A percentile compares a stretch with the other conserved stretches of the same genome.
Evolutionary conservation across 2,797 vertebrate genomes (phyloP).

Genomic region (Myripristis jacobus): DNA sequence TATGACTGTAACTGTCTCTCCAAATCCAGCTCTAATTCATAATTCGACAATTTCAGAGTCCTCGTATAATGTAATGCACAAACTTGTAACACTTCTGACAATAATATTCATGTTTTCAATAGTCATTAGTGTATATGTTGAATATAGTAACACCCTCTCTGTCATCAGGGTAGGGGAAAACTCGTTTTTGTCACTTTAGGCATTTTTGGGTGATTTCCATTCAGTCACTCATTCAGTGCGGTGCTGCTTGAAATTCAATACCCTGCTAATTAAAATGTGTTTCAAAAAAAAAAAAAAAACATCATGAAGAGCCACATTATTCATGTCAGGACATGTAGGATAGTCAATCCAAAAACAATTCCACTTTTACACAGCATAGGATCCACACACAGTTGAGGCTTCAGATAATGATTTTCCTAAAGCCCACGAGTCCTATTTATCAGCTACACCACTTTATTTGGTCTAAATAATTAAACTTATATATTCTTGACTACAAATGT

Average conservation of each 20-base stretch:
- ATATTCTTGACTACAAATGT: constrained; percentile 56
- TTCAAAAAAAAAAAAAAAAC: constrained; percentile 12
- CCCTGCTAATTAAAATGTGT: constrained; percentile 8
- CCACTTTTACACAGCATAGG: not conserved
- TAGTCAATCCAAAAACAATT: not conserved
- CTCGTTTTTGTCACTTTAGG: constrained; percentile 20
- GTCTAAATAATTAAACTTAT: constrained; percentile 55
- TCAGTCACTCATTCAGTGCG: constrained; percentile 15
- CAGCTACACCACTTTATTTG: constrained; percentile 61
- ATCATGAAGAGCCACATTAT: not conserved
- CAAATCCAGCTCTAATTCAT: not conserved
- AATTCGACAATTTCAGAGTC: not conserved
- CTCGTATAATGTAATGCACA: not conserved
- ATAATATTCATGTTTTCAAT: not conserved
- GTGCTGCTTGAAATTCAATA: not conserved
- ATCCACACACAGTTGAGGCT: constrained; percentile 1
- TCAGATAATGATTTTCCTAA: constrained; percentile 21
- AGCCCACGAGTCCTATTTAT: constrained; percentile 64
- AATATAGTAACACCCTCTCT: not conserved
- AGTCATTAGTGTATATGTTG: not conserved
- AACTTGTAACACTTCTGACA: not conserved
- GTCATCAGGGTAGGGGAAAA: constrained; percentile 3
- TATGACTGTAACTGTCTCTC: not conserved
- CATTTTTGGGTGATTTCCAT: constrained; percentile 12
- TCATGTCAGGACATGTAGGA: not conserved